Percentiles rank a stretch among this genome's conserved stretches.
These are phyloP conservation scores for Teinopalpus imperialis DNA, from an alignment of 2,888 invertebrate genomes.

Conservation along the genomic window DNA sequence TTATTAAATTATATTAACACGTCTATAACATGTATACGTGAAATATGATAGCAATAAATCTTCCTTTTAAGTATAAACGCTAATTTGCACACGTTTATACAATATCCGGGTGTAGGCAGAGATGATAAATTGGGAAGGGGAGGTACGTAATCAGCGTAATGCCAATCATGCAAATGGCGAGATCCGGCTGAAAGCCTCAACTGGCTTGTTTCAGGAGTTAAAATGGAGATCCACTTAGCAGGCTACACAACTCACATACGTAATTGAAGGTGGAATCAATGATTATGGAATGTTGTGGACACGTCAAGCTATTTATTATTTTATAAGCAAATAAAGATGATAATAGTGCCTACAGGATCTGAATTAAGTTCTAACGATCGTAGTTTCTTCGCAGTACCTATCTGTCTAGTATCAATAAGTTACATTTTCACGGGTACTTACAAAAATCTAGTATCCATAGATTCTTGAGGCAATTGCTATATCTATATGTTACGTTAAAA, in stretches of 20 bases:
- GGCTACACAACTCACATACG: constrained; percentile 78
- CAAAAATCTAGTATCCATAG: no score
- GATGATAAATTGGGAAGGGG: constrained; percentile 32
- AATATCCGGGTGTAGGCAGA: constrained; percentile 51
- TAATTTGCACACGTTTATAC: constrained; percentile 72
- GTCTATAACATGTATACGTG: no score
- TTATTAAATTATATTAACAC: no score
- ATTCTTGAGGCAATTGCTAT: no score
- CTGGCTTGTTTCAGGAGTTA: constrained; percentile 82
- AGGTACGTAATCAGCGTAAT: constrained; percentile 75
- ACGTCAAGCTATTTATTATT: not conserved
- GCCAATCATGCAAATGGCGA: constrained; percentile 81
- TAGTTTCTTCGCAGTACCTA: no score
- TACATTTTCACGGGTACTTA: no score
- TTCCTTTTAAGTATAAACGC: constrained; percentile 50
- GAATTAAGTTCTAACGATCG: no score
- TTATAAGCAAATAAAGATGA: no score
- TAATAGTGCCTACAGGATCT: no score
- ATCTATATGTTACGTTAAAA: no score
- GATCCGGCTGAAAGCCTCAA: constrained; percentile 80
- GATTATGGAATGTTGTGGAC: constrained; percentile 36
- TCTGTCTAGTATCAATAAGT: no score
- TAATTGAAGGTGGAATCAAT: constrained; percentile 64
- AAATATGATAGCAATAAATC: constrained; percentile 26
- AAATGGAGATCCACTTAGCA: constrained; percentile 81